A percentile compares a stretch with the other conserved stretches of the same genome.
These are phyloP conservation scores for Dryomyza anilis DNA, from an alignment of 2,888 invertebrate genomes.

Conservation along the genomic window DNA sequence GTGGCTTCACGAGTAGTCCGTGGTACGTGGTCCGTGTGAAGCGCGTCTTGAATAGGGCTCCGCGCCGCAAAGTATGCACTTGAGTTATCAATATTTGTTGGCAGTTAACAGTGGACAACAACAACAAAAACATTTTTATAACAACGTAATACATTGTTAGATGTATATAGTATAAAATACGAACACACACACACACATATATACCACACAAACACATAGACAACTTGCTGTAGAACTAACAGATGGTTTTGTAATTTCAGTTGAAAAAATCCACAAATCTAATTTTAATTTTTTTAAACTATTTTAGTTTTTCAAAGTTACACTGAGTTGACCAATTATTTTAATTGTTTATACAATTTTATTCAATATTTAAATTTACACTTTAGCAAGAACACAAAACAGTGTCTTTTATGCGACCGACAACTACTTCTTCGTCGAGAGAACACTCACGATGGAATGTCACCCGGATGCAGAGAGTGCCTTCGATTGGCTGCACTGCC, in stretches of 20 bases:
- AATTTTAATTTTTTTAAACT: not conserved
- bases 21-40: not conserved
- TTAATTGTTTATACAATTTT: not conserved
- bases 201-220: not conserved
- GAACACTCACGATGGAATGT: slow-evolving; percentile 39
- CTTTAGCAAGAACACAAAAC: not conserved
- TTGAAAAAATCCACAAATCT: not conserved
- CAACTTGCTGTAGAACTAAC: not conserved
- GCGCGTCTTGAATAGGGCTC: not conserved
- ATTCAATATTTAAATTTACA: slow-evolving; percentile 4
- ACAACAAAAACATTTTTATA: not conserved
- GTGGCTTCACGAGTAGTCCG: not conserved
- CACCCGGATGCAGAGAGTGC: slow-evolving; percentile 35
- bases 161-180: slow-evolving; percentile 16
- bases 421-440: slow-evolving; percentile 33
- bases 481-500: not conserved
- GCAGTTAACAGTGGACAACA: not conserved
- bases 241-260: not conserved
- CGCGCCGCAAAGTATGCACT: slow-evolving; percentile 8
- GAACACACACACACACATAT: slow-evolving; percentile 2
- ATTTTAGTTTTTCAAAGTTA: slow-evolving; percentile 10
- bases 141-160: slow-evolving; percentile 6
- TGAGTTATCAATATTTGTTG: not conserved
- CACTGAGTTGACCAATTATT: slow-evolving; percentile 6
- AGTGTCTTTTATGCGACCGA: slow-evolving; percentile 12